A percentile compares a stretch with the other conserved stretches of the same genome.
phyloP scores from a whole-genome alignment of 2,888 invertebrate species.

The Eulithis prunata region DNA sequence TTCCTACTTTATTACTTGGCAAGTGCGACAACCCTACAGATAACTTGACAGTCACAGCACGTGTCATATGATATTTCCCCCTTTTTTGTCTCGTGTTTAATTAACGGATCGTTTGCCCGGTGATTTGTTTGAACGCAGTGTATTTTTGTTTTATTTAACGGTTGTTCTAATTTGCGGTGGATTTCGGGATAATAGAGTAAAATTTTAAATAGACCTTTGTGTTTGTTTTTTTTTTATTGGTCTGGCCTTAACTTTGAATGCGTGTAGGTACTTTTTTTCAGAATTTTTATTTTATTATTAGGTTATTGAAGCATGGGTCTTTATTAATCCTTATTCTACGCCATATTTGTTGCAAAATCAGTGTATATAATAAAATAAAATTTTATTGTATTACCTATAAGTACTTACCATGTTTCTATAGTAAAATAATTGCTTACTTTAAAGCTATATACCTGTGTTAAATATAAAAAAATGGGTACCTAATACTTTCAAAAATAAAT shows the following conservation, averaged over 20 bases:
- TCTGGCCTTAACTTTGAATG: not conserved
- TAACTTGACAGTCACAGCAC: conserved; percentile 10
- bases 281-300: not conserved
- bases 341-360: no score
- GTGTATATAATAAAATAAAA: no score
- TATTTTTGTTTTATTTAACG: conserved; percentile 22
- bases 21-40: conserved; percentile 16
- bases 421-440: no score
- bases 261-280: not conserved
- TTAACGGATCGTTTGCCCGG: conserved; percentile 38
- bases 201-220: not conserved
- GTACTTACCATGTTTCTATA: no score
- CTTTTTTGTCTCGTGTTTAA: conserved; percentile 34
- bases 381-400: no score
- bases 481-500: no score
- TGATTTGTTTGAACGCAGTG: conserved; percentile 38
- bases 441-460: no score
- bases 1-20: no score
- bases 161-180: conserved; percentile 20
- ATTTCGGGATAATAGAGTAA: not conserved
- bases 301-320: no score
- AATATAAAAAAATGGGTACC: no score
- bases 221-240: not conserved
- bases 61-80: conserved; percentile 31
- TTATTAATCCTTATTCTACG: no score